Percentiles rank a stretch among this genome's conserved stretches.
These are phyloP conservation scores for Petrocephalus zakoni DNA, from an alignment of 2,113 vertebrate species.

Conservation along the genomic window DNA sequence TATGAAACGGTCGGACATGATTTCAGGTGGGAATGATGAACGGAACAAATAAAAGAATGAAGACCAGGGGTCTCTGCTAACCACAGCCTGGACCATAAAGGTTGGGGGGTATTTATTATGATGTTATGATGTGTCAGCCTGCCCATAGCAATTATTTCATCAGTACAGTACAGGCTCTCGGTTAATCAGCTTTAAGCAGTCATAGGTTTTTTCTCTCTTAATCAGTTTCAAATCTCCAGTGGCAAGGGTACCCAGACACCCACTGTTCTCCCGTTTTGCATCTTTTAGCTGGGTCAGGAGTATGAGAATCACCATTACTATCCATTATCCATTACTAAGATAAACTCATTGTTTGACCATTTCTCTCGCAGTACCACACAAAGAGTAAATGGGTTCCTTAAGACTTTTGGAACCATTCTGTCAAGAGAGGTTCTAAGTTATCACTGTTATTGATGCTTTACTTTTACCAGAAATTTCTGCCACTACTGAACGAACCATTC, in stretches of 20 bases:
- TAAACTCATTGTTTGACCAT: background rate
- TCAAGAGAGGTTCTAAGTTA: background rate
- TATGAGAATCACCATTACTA: background rate
- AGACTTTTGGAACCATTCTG: background rate
- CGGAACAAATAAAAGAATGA: background rate
- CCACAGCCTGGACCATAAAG: constrained; percentile 14
- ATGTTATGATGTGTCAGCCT: constrained; percentile 2
- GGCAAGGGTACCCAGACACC: background rate
- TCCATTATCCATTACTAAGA: background rate
- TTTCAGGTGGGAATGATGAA: constrained; percentile 80
- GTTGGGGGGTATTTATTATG: background rate
- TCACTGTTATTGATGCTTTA: background rate
- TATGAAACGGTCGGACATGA: constrained; percentile 89
- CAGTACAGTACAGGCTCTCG: background rate
- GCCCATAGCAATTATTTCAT: background rate
- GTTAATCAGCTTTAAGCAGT: background rate
- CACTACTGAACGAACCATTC: background rate
- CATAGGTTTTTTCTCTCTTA: background rate
- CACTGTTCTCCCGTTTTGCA: background rate
- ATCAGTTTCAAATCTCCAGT: background rate
- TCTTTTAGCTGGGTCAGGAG: background rate
- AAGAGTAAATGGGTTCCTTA: background rate
- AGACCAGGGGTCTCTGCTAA: constrained; percentile 21
- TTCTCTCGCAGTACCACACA: background rate
- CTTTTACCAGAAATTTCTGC: background rate